Evolutionary conservation across 2,888 invertebrate genomes (phyloP).

Genomic region (Ypsolopha sequella): DNA sequence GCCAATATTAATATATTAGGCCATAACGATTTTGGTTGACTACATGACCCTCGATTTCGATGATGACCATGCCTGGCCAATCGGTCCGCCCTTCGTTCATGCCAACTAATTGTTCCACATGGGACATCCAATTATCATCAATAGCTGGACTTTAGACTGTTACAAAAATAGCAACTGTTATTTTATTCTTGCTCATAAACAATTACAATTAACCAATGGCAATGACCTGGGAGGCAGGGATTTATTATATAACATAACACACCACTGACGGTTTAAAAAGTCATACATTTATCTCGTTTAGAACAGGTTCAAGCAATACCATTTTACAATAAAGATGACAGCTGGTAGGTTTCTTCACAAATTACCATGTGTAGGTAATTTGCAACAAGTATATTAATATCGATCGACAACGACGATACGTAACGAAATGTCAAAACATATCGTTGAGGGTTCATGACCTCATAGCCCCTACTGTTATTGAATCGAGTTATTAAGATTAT

Average conservation of each 20-base stretch:
- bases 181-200: too few relatives aligned
- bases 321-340: too few relatives aligned
- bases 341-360: too few relatives aligned
- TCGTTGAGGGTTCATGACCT: constrained; percentile 8
- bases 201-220: too few relatives aligned
- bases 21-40: background rate
- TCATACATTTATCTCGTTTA: too few relatives aligned
- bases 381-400: too few relatives aligned
- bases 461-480: background rate
- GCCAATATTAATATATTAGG: too few relatives aligned
- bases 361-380: too few relatives aligned
- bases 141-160: background rate
- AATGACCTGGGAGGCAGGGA: too few relatives aligned
- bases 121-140: background rate
- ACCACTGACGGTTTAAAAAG: too few relatives aligned
- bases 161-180: background rate
- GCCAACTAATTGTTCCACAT: background rate
- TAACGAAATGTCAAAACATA: constrained; percentile 16
- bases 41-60: background rate
- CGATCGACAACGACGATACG: background rate
- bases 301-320: too few relatives aligned
- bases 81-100: background rate
- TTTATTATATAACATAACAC: too few relatives aligned
- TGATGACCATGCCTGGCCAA: background rate
- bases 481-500: background rate